Evolutionary conservation across 2,888 invertebrate genomes (phyloP).

Genomic region (Trissolcus brochymenae): DNA sequence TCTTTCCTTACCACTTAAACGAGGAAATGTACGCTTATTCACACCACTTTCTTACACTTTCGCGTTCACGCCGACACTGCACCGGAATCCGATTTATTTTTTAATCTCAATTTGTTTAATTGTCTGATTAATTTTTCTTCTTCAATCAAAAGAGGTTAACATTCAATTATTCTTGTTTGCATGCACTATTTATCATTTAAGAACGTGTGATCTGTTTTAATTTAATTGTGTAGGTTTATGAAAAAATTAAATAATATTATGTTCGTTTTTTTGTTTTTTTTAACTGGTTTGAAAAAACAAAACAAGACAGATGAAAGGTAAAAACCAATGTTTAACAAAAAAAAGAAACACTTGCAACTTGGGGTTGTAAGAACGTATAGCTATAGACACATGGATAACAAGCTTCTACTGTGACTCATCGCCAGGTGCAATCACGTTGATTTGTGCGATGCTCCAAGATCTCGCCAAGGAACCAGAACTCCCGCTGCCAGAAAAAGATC

Average conservation of each 20-base stretch:
- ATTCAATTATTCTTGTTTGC: too few species aligned
- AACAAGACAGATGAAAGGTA: neutral
- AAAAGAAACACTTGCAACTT: slow-evolving; percentile 69
- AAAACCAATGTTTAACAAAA: slow-evolving; percentile 16
- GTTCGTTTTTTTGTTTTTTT: too few species aligned
- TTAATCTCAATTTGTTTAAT: slow-evolving; percentile 18
- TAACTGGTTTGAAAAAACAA: too few species aligned
- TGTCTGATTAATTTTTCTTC: neutral
- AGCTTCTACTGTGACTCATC: slow-evolving; percentile 70
- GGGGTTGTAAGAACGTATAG: slow-evolving; percentile 37
- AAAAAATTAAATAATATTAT: too few species aligned
- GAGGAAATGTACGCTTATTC: slow-evolving; percentile 42
- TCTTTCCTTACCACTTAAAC: slow-evolving; percentile 26
- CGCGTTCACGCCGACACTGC: slow-evolving; percentile 14
- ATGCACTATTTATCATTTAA: too few species aligned
- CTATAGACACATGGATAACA: slow-evolving; percentile 69
- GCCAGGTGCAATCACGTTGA: slow-evolving; percentile 67
- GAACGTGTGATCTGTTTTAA: too few species aligned
- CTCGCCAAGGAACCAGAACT: slow-evolving; percentile 43
- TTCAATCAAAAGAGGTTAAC: too few species aligned
- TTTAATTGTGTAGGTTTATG: too few species aligned
- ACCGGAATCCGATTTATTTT: slow-evolving; percentile 2
- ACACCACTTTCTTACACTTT: slow-evolving; percentile 53
- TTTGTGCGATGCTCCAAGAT: slow-evolving; percentile 31
- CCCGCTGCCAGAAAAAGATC: slow-evolving; percentile 30